Evolutionary conservation across 2,113 vertebrate species (phyloP).

Genomic region (Mystacornis crossleyi): DNA sequence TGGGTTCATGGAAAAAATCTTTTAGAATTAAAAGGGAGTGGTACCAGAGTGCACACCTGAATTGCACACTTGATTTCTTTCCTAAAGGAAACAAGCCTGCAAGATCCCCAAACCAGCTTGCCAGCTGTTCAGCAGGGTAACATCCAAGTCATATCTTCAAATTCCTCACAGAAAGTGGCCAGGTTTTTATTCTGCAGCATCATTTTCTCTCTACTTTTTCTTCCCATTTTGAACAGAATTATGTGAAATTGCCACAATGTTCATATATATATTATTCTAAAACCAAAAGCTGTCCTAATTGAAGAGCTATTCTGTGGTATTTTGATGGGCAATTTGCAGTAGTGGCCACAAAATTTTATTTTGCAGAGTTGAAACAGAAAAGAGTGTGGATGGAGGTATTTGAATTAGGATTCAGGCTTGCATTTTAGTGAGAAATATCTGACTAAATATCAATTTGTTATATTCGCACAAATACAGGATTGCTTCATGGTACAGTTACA

Average conservation of each 20-base stretch:
- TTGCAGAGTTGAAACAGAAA: not conserved
- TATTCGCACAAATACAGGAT: not conserved
- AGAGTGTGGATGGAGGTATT: not conserved
- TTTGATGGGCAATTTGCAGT: not conserved
- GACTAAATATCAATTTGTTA: not conserved
- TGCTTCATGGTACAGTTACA: not conserved
- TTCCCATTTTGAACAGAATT: not conserved
- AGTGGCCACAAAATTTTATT: not conserved
- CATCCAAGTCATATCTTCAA: not conserved
- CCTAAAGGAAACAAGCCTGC: not conserved
- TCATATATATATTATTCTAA: not conserved
- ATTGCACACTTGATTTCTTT: not conserved
- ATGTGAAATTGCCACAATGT: not conserved
- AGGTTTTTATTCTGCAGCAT: not conserved
- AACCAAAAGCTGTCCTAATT: not conserved
- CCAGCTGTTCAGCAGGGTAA: not conserved
- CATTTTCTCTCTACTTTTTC: not conserved
- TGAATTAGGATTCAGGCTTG: not conserved
- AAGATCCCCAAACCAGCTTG: not conserved
- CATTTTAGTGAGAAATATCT: not conserved
- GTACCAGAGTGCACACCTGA: not conserved
- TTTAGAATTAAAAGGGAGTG: not conserved
- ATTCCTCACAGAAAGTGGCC: not conserved
- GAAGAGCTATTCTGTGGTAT: not conserved
- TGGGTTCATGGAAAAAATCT: not conserved